Base-by-base conservation (phyloP, 2,888 invertebrate species). In the Xiphydria camelus region DNA sequence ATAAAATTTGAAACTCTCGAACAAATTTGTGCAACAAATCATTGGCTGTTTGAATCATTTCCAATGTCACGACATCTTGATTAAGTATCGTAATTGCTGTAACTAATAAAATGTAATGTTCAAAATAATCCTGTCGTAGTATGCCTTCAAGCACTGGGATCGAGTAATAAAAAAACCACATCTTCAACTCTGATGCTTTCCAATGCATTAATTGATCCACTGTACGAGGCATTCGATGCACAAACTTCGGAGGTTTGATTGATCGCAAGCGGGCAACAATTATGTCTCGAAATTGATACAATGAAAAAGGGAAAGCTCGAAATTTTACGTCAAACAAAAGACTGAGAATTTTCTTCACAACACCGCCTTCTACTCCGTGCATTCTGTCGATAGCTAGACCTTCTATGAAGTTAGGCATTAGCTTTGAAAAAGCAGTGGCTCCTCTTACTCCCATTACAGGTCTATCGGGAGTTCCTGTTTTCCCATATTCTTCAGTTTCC, bases 351-450 rank as follows among this genome's bases (percentile, higher is more conserved):
- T 21, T 38, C 19, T 49, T 52, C 5, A 22, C 32, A 4, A 45
- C 37, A 4, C 54, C 54, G 17, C 36, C 41, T 20, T 43, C 41
- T 10, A 52, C 26, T 6, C 32, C 23, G 34, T 55, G 51, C 45
- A 52, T 55, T 18, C 21, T 21, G 40, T 55, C 48, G 14, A 50
- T 41, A 6, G 29, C 47, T 10, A 39, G 23, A 1, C 48, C 50
- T 18, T 15, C 40, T 4, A 50, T 36, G 18, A 46, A 53, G 33
- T 53, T 41, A 2, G 47, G 54, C 51, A 54, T 51, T 2, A 54
- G 2, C 12, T 22, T 25, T 2, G 43, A 34, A 7, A 51, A 20
- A 9, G 47, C 39, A 19, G 42, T 38, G 3, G 41, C 49, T 14
- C 52, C 55, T 43, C 48, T 49, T 4, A 54, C 43, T 7, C 47